Percentiles rank a stretch among this genome's conserved stretches.
These are phyloP conservation scores for Theristicus caerulescens DNA, from an alignment of 2,113 vertebrate genomes.

Conservation along the genomic window DNA sequence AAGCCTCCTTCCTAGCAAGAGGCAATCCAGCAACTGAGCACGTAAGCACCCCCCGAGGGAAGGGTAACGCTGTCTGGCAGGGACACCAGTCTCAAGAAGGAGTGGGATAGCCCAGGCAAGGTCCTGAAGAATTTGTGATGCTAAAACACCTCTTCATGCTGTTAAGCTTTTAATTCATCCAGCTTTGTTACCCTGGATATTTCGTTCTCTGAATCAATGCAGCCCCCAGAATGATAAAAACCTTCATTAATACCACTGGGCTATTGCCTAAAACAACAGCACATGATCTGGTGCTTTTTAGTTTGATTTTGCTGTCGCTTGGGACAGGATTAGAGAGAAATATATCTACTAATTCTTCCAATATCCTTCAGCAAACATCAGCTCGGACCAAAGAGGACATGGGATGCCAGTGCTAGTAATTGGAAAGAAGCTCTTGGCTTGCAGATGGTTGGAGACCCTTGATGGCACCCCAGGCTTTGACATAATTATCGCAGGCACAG, in stretches of 20 bases:
- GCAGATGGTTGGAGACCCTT: conserved; percentile 46
- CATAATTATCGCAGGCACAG: not conserved
- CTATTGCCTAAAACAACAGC: conserved; percentile 56
- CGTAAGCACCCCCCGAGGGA: not conserved
- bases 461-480: conserved; percentile 20
- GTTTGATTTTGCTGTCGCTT: conserved; percentile 14
- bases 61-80: not conserved
- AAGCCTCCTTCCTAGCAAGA: not conserved
- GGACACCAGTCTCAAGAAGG: not conserved
- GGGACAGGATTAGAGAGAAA: conserved; percentile 55
- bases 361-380: conserved; percentile 55
- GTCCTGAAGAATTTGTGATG: conserved; percentile 48
- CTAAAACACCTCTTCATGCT: conserved; percentile 56
- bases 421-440: not conserved
- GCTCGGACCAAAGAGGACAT: not conserved
- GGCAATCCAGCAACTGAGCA: not conserved
- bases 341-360: conserved; percentile 30
- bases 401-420: not conserved
- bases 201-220: not conserved
- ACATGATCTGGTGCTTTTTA: not conserved
- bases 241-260: conserved; percentile 18
- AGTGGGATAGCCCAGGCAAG: not conserved
- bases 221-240: not conserved
- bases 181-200: conserved; percentile 61
- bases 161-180: conserved; percentile 73